Evolutionary conservation across 2,113 vertebrate species (phyloP).

Genomic region (Cnemophilus loriae): DNA sequence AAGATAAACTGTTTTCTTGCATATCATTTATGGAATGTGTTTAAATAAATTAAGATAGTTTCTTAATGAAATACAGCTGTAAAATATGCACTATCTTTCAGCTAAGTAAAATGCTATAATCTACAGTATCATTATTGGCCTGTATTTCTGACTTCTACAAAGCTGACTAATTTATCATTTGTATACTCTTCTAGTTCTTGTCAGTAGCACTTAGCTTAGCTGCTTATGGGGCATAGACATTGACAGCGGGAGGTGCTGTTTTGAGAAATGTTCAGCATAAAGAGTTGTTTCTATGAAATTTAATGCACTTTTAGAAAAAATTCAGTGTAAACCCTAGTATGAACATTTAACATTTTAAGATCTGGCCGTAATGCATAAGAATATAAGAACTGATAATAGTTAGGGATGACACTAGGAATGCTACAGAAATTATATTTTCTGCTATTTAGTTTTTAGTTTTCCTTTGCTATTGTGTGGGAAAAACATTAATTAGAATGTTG

Average conservation of each 20-base stretch:
- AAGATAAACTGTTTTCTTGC: constrained; percentile 2
- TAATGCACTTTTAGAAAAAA: background rate
- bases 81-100: background rate
- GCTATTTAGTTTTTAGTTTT: background rate
- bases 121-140: constrained; percentile 26
- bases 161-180: constrained; percentile 72
- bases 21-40: background rate
- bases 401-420: background rate
- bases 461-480: background rate
- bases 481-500: background rate
- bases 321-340: background rate
- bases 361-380: background rate
- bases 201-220: constrained; percentile 65
- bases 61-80: background rate
- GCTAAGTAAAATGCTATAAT: constrained; percentile 4
- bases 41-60: constrained; percentile 14
- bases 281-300: constrained; percentile 36
- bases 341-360: background rate
- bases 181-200: constrained; percentile 59
- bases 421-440: background rate
- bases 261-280: constrained; percentile 65
- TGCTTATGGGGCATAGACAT: constrained; percentile 65
- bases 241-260: constrained; percentile 70
- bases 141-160: constrained; percentile 43
- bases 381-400: background rate